These are phyloP conservation scores for Poeciliopsis occidentalis DNA, from an alignment of 2,113 vertebrate genomes.

Conservation along the genomic window DNA sequence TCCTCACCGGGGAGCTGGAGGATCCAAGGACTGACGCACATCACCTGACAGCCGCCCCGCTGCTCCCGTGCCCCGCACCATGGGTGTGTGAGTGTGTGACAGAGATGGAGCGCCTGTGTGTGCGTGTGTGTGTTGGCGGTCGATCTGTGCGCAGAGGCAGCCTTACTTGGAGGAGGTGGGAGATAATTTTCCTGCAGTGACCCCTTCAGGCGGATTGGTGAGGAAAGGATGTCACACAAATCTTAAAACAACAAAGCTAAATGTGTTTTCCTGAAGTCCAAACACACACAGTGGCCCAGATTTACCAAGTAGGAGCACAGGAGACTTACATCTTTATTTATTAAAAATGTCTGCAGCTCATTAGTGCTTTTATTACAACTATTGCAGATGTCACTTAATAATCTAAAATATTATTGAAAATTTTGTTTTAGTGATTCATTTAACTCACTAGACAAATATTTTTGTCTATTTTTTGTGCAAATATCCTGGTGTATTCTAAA, in stretches of 20 bases:
- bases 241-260: conserved; percentile 42
- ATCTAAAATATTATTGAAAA: background rate
- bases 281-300: conserved; percentile 3
- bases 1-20: conserved; percentile 80
- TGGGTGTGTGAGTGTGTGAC: conserved; percentile 45
- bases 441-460: too few relatives aligned
- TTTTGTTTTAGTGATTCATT: background rate
- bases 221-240: conserved; percentile 57
- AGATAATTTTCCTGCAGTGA: conserved; percentile 49
- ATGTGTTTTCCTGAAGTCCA: conserved; percentile 43
- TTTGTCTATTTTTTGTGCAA: too few relatives aligned
- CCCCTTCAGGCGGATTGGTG: conserved; percentile 44
- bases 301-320: background rate
- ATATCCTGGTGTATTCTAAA: too few relatives aligned
- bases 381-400: background rate
- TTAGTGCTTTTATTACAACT: background rate
- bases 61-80: conserved; percentile 66
- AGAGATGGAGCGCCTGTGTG: conserved; percentile 54
- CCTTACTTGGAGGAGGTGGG: background rate
- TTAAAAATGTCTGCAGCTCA: background rate
- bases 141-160: conserved; percentile 21
- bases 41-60: conserved; percentile 84
- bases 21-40: conserved; percentile 84
- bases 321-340: background rate
- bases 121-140: conserved; percentile 30